Base-by-base conservation (phyloP, 2,797 vertebrate genomes). In the Tokudaia muenninki region DNA sequence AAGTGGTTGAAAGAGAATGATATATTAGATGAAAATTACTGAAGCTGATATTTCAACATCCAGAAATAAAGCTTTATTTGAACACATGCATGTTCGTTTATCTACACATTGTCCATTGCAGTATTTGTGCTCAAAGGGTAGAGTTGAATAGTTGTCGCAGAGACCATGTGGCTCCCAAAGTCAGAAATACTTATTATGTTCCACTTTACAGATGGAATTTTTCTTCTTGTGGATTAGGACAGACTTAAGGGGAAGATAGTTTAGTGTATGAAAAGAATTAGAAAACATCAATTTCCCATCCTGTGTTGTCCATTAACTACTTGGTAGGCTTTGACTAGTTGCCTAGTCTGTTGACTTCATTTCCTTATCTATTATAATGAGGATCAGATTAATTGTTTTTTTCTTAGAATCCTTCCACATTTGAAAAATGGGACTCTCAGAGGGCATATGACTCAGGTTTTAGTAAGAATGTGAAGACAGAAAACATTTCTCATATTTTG, bases 401-500 rank as follows among this genome's bases (percentile, higher is more conserved):
- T 52, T 31, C 55, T 44, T 63, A 80, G 82, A 92, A 67, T 88
- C 47, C 74, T 82, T 97, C 29, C 8, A 80, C 50, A 96, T 88
- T 80, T 55, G 31, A 82, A 84, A 93, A 94, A 87, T 88, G n/a
- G 65, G 79, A 86, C 80, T 95, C 31, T 94, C 16, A 8, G 55
- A 82, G 80, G 61, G 37, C 87, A 22, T 16, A 59, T 0, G 5
- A 92, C 22, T 17, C 34, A 91, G 91, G 41, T 82, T 92, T 63
- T 91, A 79, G 44, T 59, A 92, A 91, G 74, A 83, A 92, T 50
- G 84, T 74, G 57, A n/a, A n/a, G 47, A 24, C 11, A 75, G 91
- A 52, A 92, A 92, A 57, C 22, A 70, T 86, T 90, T 91, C n/a
- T 78, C 57, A 82, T 37, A 97, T 70, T 86, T 92, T 90, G 87